A percentile compares a stretch with the other conserved stretches of the same genome.
Evolutionary conservation across 2,888 invertebrate species (phyloP).

Genomic region (Carterocephalus palaemon): DNA sequence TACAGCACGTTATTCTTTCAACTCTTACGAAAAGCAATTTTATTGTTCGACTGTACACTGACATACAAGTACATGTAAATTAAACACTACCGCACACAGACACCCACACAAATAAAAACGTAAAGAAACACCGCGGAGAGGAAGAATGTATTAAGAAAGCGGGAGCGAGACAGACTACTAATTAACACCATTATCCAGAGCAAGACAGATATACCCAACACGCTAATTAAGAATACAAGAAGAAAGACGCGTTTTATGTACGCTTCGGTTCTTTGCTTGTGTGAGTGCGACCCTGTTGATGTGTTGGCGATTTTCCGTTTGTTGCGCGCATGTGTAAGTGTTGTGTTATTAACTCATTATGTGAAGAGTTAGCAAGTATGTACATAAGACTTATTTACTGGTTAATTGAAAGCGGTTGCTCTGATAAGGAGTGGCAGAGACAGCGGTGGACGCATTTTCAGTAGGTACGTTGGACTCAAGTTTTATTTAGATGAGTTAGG

Average conservation of each 20-base stretch:
- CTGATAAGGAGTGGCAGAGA: slow-evolving; percentile 64
- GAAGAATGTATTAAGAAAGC: slow-evolving; percentile 80
- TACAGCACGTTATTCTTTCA: neutral
- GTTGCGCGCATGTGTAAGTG: slow-evolving; percentile 57
- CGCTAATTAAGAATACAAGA: slow-evolving; percentile 86
- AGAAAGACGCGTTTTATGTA: slow-evolving; percentile 80
- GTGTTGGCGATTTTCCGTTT: slow-evolving; percentile 60
- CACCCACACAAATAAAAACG: slow-evolving; percentile 79
- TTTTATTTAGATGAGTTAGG: slow-evolving; percentile 45
- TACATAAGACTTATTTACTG: slow-evolving; percentile 73
- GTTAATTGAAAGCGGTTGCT: slow-evolving; percentile 75
- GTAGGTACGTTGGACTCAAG: too few species aligned
- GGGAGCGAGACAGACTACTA: slow-evolving; percentile 73
- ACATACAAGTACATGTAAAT: slow-evolving; percentile 79
- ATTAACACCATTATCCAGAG: slow-evolving; percentile 68
- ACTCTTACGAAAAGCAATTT: slow-evolving; percentile 10
- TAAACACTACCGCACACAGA: slow-evolving; percentile 78
- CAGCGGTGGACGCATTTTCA: slow-evolving; percentile 51
- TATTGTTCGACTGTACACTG: slow-evolving; percentile 52
- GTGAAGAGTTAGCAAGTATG: slow-evolving; percentile 67
- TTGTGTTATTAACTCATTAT: slow-evolving; percentile 77
- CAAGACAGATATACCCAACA: slow-evolving; percentile 64
- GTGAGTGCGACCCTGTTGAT: slow-evolving; percentile 47
- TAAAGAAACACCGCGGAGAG: slow-evolving; percentile 78
- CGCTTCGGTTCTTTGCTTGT: slow-evolving; percentile 56